Percentiles rank a stretch among this genome's conserved stretches.
These are phyloP conservation scores for Dexiosoma caninum DNA, from an alignment of 2,888 invertebrate genomes.

Conservation along the genomic window DNA sequence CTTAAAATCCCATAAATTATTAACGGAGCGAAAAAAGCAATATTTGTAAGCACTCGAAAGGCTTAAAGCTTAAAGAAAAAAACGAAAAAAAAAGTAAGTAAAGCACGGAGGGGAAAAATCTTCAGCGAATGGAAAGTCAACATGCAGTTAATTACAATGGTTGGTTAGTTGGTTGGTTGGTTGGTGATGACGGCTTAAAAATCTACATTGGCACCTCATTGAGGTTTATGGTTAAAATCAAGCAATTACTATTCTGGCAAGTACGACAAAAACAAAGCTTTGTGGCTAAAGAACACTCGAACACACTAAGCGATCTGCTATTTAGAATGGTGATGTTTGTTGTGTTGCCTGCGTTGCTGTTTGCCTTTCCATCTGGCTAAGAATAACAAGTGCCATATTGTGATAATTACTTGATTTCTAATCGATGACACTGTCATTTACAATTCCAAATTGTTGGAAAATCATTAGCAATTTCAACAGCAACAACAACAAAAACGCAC, in stretches of 20 bases:
- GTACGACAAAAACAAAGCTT: conserved; percentile 2
- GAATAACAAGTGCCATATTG: conserved; percentile 62
- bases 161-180: neutral
- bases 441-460: conserved; percentile 61
- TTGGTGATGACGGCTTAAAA: conserved; percentile 52
- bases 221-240: conserved; percentile 29
- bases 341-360: neutral
- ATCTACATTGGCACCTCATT: conserved; percentile 53
- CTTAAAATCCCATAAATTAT: conserved; percentile 63
- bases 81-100: neutral
- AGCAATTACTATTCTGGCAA: conserved; percentile 27
- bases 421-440: conserved; percentile 63
- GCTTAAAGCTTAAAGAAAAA: conserved; percentile 43
- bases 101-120: conserved; percentile 6
- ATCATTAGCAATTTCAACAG: conserved; percentile 48
- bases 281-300: neutral
- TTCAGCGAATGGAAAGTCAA: conserved; percentile 25
- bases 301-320: neutral
- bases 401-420: conserved; percentile 64
- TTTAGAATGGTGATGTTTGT: neutral
- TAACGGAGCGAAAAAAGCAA: conserved; percentile 22
- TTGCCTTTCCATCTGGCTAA: conserved; percentile 31
- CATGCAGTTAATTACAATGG: neutral
- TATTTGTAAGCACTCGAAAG: conserved; percentile 29
- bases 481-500: conserved; percentile 3